Conservation (phyloP, 1,140 invertebrate species). For the Anastatus disparis region DNA sequence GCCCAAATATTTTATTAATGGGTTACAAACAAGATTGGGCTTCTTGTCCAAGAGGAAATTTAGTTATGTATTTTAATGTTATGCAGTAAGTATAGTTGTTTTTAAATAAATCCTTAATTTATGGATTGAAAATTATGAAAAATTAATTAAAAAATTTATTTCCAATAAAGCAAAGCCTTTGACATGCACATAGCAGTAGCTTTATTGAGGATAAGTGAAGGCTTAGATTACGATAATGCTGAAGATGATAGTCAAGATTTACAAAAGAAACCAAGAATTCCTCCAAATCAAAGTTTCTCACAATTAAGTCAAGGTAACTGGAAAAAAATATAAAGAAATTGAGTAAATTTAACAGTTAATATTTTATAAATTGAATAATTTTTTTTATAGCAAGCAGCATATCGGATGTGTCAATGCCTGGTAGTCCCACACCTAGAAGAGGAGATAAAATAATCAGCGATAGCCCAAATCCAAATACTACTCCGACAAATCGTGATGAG, state of each 20-base stretch:
- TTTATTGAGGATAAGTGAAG: conserved; percentile 84
- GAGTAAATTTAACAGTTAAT: too few species aligned
- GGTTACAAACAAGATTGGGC: conserved; percentile 94
- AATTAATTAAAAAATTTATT: neutral
- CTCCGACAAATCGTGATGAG: conserved; percentile 44
- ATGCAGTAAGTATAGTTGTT: conserved; percentile 87
- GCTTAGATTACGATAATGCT: conserved; percentile 78
- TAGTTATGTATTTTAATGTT: conserved; percentile 89
- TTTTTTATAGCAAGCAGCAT: conserved; percentile 71
- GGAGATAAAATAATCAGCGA: conserved; percentile 63
- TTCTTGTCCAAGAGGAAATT: conserved; percentile 75
- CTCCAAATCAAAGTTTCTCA: conserved; percentile 70
- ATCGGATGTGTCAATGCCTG: conserved; percentile 73
- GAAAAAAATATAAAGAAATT: too few species aligned
- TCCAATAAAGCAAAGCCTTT: conserved; percentile 81
- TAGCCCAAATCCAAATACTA: conserved; percentile 54
- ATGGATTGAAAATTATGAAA: too few species aligned
- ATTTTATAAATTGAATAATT: too few species aligned
- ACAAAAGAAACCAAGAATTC: conserved; percentile 46
- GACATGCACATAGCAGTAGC: conserved; percentile 92
- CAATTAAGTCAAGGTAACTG: conserved; percentile 76
- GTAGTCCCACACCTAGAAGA: conserved; percentile 65
- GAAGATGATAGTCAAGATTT: conserved; percentile 64
- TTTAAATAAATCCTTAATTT: too few species aligned
- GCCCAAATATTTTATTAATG: conserved; percentile 89